These are phyloP conservation scores for Aleiodes sp. DNA, from an alignment of 1,140 invertebrate genomes.

Conservation along the genomic window DNA sequence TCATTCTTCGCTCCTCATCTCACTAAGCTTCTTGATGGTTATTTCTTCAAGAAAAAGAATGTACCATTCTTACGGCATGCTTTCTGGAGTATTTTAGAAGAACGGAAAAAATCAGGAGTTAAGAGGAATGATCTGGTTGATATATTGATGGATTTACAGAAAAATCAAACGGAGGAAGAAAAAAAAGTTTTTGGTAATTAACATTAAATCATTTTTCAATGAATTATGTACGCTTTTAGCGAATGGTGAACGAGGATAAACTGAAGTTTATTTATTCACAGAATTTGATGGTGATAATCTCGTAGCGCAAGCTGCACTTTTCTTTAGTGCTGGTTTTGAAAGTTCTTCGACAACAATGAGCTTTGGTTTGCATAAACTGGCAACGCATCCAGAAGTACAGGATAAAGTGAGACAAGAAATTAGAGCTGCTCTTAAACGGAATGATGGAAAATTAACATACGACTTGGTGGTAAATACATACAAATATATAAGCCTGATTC, in stretches of 20 bases:
- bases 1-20: no score
- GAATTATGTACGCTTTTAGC: no score
- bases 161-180: conserved; percentile 21
- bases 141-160: conserved; percentile 57
- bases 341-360: conserved; percentile 45
- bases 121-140: conserved; percentile 64
- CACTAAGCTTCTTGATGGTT: no score
- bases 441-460: no score
- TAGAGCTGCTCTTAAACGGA: no score
- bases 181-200: conserved; percentile 35
- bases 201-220: not conserved
- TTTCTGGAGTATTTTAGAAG: conserved; percentile 53
- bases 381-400: no score
- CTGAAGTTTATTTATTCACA: no score
- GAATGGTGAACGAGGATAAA: no score
- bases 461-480: conserved; percentile 58
- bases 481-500: no score
- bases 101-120: conserved; percentile 43
- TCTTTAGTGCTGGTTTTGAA: conserved; percentile 74
- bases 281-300: conserved; percentile 73
- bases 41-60: conserved; percentile 26
- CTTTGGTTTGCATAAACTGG: conserved; percentile 51
- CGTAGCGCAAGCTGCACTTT: conserved; percentile 71
- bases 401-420: no score
- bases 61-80: conserved; percentile 50